Evolutionary conservation across 1,140 invertebrate species (phyloP).

Genomic region (Trichomalopsis sarcophagae): DNA sequence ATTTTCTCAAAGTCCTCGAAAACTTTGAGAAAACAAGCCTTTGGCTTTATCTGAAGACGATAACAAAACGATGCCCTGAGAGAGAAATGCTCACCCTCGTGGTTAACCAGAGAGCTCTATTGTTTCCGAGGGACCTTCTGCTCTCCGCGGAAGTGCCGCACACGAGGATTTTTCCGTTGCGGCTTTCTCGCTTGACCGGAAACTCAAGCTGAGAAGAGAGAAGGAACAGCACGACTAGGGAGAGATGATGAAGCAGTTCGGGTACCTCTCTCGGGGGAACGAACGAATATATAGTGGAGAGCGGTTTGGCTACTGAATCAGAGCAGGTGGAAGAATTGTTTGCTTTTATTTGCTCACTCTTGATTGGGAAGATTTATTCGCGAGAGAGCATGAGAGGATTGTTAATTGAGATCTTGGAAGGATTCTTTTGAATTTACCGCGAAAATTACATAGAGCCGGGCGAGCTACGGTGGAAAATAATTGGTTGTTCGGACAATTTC

Average conservation of each 20-base stretch:
- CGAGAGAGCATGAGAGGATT: background rate
- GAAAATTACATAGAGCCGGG: background rate
- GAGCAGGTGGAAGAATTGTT: constrained; percentile 9
- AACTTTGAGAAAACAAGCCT: background rate
- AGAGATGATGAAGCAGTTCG: constrained; percentile 25
- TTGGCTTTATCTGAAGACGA: background rate
- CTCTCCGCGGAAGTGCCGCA: background rate
- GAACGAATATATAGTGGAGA: constrained; percentile 12
- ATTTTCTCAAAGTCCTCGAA: background rate
- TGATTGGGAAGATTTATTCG: background rate
- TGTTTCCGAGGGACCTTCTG: constrained; percentile 13
- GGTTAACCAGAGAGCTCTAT: background rate
- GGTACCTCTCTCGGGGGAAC: background rate
- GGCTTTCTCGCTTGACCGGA: background rate
- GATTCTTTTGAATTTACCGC: background rate
- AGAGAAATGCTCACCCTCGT: background rate
- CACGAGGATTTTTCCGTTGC: background rate
- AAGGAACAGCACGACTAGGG: background rate
- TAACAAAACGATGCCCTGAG: background rate
- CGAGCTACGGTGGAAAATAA: too few relatives aligned
- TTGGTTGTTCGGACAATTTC: too few relatives aligned
- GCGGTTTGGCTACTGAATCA: background rate
- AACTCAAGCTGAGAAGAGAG: background rate
- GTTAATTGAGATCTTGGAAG: background rate
- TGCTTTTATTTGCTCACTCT: background rate